These are phyloP conservation scores for Pangasianodon gigas DNA, from an alignment of 2,113 vertebrate genomes.

Conservation along the genomic window DNA sequence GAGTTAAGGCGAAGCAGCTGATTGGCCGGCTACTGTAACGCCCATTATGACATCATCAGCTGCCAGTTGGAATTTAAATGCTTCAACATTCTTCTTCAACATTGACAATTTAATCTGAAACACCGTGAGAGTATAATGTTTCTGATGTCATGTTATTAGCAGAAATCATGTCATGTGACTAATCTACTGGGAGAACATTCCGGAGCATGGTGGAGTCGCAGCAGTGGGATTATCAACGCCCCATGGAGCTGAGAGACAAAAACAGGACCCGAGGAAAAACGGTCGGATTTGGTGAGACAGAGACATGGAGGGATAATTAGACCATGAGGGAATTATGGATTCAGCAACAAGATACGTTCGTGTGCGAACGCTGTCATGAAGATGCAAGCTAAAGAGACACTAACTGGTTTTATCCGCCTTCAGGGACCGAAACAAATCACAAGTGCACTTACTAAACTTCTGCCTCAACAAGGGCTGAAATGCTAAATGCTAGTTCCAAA, in stretches of 20 bases:
- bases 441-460: not conserved
- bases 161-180: not conserved
- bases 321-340: slow-evolving; percentile 15
- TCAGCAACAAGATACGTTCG: slow-evolving; percentile 5
- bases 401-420: slow-evolving; percentile 9
- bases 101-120: not conserved
- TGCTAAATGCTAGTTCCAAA: not conserved
- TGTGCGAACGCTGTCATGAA: slow-evolving; percentile 19
- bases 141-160: not conserved
- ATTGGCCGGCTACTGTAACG: not conserved
- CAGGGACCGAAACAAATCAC: not conserved
- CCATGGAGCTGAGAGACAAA: not conserved
- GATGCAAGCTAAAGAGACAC: not conserved
- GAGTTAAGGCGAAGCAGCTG: not conserved
- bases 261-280: not conserved
- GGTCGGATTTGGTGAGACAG: not conserved
- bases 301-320: slow-evolving; percentile 10
- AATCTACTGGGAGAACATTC: not conserved
- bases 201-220: not conserved
- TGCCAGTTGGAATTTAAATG: not conserved
- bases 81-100: not conserved
- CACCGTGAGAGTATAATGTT: not conserved
- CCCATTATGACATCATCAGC: not conserved
- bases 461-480: not conserved
- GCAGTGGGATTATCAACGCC: not conserved